These are phyloP conservation scores for Pectinophora gossypiella DNA, from an alignment of 1,140 invertebrate species.

Conservation along the genomic window DNA sequence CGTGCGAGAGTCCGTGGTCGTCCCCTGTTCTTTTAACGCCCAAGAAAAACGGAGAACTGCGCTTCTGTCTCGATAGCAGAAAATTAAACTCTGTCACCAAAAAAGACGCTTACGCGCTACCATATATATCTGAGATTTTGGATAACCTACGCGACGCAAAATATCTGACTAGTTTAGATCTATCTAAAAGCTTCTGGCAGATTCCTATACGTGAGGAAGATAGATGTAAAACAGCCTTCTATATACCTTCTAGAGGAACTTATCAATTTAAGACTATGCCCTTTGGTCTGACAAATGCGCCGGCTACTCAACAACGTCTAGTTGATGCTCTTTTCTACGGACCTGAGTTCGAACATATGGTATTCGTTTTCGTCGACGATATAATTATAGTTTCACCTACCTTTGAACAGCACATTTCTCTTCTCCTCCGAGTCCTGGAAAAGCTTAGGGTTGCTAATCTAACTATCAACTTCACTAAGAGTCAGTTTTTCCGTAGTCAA, in stretches of 20 bases:
- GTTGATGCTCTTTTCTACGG: constrained; percentile 22
- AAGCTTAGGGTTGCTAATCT: constrained; percentile 19
- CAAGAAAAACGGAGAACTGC: constrained; percentile 16
- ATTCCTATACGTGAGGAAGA: too few species aligned
- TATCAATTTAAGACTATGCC: constrained; percentile 23
- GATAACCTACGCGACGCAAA: too few species aligned
- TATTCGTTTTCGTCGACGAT: constrained; percentile 30
- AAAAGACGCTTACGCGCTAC: constrained; percentile 30
- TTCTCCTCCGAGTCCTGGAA: constrained; percentile 21
- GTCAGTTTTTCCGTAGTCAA: constrained; percentile 4
- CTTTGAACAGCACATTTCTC: constrained; percentile 23
- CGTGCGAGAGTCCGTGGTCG: constrained; percentile 15
- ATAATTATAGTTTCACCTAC: constrained; percentile 24
- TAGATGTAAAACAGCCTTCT: constrained; percentile 23
- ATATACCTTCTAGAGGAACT: constrained; percentile 16
- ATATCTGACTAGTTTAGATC: too few species aligned
- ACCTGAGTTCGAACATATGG: constrained; percentile 5
- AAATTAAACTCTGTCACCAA: constrained; percentile 38
- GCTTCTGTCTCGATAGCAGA: constrained; percentile 38
- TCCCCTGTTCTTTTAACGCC: constrained; percentile 17
- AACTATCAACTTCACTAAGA: constrained; percentile 18
- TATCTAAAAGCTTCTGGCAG: constrained; percentile 25
- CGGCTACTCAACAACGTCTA: constrained; percentile 7
- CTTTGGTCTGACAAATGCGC: constrained; percentile 18
- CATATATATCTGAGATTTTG: too few species aligned